Evolutionary conservation across 2,888 invertebrate species (phyloP), one percentile per base, ranked within the genome.

Genomic region (Escarpia spicata): DNA sequence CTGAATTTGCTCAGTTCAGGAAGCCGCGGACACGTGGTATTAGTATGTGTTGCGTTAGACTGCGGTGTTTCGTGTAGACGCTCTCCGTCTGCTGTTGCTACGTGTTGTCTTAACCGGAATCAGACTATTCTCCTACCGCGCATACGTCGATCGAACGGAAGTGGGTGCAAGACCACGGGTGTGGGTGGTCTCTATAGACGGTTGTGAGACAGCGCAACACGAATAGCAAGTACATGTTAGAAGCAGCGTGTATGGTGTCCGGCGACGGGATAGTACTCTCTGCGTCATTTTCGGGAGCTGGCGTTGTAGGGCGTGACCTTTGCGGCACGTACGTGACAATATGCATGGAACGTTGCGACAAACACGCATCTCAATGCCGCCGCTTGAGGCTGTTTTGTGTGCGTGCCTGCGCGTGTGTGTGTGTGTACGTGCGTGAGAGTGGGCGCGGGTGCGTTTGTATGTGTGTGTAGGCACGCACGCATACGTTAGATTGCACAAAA

Each of bases 1-100:
- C 75, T 75, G 75, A 75, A 75, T 75, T 75, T 75, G 75, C 75
- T 75, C 75, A 75, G 75, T 75, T 75, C 75, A 75, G 75, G 75
- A 75, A 75, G 75, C 75, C 75, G 75, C 26, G 75, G 75, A 75
- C 75, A 75, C 19, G 75, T 75, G 75, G 75, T 75, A 75, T 26
- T 15, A 26, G 75, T 75, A 26, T 26, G 75, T 75, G 75, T 75
- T 75, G 75, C 75, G 75, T 75, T 75, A 75, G 75, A 75, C 75
- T 75, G 75, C n/a, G 75, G 75, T 75, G 75, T 75, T 75, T 75
- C 75, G 75, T 75, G n/a, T 75, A 75, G 75, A 75, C 75, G 75
- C 75, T 75, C 75, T 75, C 75, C n/a, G 75, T 75, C 75, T 75
- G 75, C 15, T 52, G 52, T 9, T 52, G 52, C 52, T 52, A 9